phyloP scores from a whole-genome alignment of 2,888 invertebrate species.

The Nemotelus nigrinus region DNA sequence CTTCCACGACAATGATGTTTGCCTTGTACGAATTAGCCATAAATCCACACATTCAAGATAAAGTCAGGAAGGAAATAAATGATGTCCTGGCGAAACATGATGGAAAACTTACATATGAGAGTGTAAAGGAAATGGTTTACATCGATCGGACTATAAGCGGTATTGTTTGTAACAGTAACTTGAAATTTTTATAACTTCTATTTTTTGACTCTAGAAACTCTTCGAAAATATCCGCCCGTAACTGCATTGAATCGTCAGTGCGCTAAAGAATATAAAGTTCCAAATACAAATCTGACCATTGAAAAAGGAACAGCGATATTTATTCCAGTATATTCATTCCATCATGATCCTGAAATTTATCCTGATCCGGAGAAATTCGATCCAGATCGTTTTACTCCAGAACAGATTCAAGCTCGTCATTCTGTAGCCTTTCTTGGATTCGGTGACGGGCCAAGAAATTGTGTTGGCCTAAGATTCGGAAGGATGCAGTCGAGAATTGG shows the following conservation, averaged over 20 bases:
- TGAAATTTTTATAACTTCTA: not conserved
- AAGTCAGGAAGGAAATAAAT: conserved; percentile 63
- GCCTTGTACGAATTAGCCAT: conserved; percentile 65
- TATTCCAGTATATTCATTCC: conserved; percentile 57
- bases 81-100: conserved; percentile 60
- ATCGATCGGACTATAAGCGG: conserved; percentile 64
- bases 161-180: not conserved
- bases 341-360: conserved; percentile 59
- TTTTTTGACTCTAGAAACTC: conserved; percentile 61
- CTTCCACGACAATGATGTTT: conserved; percentile 60
- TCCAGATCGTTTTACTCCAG: conserved; percentile 59
- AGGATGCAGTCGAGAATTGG: conserved; percentile 46
- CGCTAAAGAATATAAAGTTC: conserved; percentile 54
- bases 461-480: conserved; percentile 49
- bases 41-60: conserved; percentile 64
- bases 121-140: conserved; percentile 65
- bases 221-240: conserved; percentile 66
- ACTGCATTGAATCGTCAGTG: conserved; percentile 56
- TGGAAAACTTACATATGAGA: conserved; percentile 65
- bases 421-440: conserved; percentile 45
- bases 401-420: conserved; percentile 52
- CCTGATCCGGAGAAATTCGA: conserved; percentile 60
- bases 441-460: conserved; percentile 50
- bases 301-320: conserved; percentile 54
- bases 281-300: conserved; percentile 53